These are phyloP conservation scores for Cricetomys ansorgei DNA, from an alignment of 2,113 vertebrate genomes.

Conservation along the genomic window DNA sequence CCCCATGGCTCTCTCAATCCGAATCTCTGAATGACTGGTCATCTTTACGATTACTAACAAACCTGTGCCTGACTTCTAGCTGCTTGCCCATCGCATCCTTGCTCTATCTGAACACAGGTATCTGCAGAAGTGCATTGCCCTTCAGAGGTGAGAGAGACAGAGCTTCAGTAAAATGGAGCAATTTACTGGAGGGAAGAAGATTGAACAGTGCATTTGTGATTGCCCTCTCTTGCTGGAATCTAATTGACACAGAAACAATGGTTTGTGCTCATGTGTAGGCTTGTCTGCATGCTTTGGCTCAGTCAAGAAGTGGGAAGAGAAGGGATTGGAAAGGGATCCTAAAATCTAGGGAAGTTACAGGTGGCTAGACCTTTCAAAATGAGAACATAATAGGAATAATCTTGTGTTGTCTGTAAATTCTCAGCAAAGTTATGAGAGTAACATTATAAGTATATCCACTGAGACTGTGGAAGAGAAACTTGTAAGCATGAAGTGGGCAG, in stretches of 20 bases:
- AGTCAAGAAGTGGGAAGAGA: neutral
- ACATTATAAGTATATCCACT: neutral
- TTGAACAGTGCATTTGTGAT: neutral
- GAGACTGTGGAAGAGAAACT: neutral
- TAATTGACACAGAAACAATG: neutral
- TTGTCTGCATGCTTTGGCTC: neutral
- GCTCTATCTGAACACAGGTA: fast-evolving
- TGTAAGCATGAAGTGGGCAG: neutral
- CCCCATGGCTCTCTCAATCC: neutral
- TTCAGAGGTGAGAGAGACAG: neutral
- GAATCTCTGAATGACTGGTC: neutral
- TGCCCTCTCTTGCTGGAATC: neutral
- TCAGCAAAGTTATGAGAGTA: neutral
- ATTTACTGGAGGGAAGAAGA: neutral
- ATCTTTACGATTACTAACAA: neutral
- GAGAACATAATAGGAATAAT: no score
- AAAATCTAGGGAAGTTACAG: neutral
- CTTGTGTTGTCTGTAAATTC: neutral
- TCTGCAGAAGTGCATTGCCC: fast-evolving
- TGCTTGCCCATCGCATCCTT: fast-evolving
- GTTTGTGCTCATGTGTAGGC: neutral
- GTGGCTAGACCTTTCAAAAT: neutral
- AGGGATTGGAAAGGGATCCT: neutral
- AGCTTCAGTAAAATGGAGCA: fast-evolving
- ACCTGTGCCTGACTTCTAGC: neutral